Percentiles rank a stretch among this genome's conserved stretches.
phyloP scores from a whole-genome alignment of 2,888 invertebrate genomes.

The Malacosoma neustria region DNA sequence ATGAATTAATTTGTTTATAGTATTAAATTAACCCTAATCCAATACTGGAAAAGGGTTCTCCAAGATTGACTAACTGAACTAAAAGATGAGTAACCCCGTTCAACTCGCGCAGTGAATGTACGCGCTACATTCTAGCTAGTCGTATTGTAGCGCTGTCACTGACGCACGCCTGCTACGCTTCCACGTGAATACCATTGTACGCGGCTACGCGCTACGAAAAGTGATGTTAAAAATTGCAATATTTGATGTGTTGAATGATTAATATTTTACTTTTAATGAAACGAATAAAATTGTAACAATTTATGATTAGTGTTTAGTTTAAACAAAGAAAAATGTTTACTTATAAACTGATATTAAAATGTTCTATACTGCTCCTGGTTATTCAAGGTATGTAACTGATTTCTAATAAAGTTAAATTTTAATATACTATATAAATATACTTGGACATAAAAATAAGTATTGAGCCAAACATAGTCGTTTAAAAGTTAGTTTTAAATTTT shows the following conservation, averaged over 20 bases:
- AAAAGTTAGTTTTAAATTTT: too few species aligned
- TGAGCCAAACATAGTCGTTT: too few species aligned
- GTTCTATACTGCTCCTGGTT: background rate
- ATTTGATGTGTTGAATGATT: too few species aligned
- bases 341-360: background rate
- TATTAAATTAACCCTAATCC: background rate
- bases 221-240: too few species aligned
- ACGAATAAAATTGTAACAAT: too few species aligned
- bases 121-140: background rate
- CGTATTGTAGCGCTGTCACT: background rate
- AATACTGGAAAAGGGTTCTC: background rate
- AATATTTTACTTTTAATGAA: too few species aligned
- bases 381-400: background rate
- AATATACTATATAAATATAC: too few species aligned
- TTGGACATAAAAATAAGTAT: too few species aligned
- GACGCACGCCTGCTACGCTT: background rate
- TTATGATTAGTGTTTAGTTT: too few species aligned
- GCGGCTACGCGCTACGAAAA: background rate
- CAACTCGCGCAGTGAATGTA: background rate
- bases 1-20: background rate
- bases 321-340: too few species aligned
- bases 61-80: background rate
- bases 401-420: too few species aligned
- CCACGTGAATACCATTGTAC: too few species aligned
- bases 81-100: background rate